phyloP scores from a whole-genome alignment of 2,113 vertebrate species.

The Hypanus sabinus region DNA sequence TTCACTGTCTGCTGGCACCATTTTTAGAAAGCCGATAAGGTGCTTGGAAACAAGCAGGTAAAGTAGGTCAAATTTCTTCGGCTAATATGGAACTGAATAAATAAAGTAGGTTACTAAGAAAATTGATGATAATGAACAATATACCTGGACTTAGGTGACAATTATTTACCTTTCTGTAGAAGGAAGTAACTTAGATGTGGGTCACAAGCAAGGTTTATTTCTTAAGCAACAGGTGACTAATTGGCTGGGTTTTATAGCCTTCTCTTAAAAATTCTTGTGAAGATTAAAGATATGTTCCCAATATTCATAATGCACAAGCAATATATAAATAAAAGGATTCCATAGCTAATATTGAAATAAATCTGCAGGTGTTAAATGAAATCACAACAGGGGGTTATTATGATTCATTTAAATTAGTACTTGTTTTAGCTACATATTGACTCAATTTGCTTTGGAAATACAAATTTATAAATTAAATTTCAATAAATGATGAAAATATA shows the following conservation, averaged over 20 bases:
- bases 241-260: background rate
- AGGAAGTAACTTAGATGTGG: background rate
- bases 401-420: conserved; percentile 12
- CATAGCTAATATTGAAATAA: background rate
- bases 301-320: background rate
- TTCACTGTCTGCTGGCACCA: background rate
- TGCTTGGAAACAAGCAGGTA: background rate
- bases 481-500: background rate
- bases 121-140: background rate
- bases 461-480: conserved; percentile 4
- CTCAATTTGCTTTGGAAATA: background rate
- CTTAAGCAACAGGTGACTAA: background rate
- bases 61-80: background rate
- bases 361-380: background rate
- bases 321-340: background rate
- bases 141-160: background rate
- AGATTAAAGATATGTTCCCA: background rate
- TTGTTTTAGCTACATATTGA: conserved; percentile 1
- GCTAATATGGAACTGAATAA: background rate
- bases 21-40: background rate
- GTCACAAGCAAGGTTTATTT: background rate
- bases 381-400: background rate
- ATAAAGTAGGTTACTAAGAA: background rate
- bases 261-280: background rate
- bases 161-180: background rate